Evolutionary conservation across 2,797 vertebrate species (phyloP).

Genomic region (Sebastes flavidus): DNA sequence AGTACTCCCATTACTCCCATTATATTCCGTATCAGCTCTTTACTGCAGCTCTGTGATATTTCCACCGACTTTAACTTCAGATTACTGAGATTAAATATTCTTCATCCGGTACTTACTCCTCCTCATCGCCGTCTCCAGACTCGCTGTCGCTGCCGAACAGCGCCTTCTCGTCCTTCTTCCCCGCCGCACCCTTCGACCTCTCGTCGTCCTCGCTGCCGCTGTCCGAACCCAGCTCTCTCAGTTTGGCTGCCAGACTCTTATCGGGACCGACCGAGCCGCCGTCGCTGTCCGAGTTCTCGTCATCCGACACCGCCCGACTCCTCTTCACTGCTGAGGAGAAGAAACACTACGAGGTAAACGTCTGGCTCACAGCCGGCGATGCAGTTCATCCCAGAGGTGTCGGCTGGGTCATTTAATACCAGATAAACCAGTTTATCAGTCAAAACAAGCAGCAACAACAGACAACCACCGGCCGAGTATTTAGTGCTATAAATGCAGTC

Average conservation of each 20-base stretch:
- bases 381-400: too few relatives aligned
- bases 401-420: too few relatives aligned
- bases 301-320: constrained; percentile 89
- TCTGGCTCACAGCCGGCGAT: too few relatives aligned
- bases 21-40: background rate
- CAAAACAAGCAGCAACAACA: too few relatives aligned
- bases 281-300: constrained; percentile 89
- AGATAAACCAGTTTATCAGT: too few relatives aligned
- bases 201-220: constrained; percentile 88
- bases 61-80: too few relatives aligned
- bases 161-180: constrained; percentile 89
- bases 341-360: too few relatives aligned
- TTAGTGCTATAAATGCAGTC: too few relatives aligned
- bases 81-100: background rate
- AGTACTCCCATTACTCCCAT: too few relatives aligned
- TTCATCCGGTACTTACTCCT: constrained; percentile 88
- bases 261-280: constrained; percentile 68
- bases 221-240: constrained; percentile 87
- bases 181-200: constrained; percentile 53
- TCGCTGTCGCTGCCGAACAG: constrained; percentile 97
- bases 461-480: too few relatives aligned
- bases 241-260: constrained; percentile 79
- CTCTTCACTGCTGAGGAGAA: constrained; percentile 83
- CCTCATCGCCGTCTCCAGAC: constrained; percentile 87
- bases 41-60: too few relatives aligned